Evolutionary conservation across 1,140 invertebrate species (phyloP).

Genomic region (Drosophila navojoa): DNA sequence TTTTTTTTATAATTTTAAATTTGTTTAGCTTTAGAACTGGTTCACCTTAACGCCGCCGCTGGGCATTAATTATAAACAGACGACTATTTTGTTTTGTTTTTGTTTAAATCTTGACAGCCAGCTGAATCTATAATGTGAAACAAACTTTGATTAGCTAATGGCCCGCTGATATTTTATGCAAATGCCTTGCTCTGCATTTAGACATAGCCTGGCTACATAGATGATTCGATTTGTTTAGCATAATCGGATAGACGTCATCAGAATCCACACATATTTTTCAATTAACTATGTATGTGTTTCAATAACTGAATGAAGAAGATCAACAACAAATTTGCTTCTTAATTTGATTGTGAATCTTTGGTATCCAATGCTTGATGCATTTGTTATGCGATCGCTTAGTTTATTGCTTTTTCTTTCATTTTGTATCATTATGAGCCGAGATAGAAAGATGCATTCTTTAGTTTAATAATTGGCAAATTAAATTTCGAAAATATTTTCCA

Average conservation of each 20-base stretch:
- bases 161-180: conserved; percentile 45
- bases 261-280: conserved; percentile 33
- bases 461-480: background rate
- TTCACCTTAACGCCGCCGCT: conserved; percentile 45
- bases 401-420: conserved; percentile 3
- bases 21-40: conserved; percentile 49
- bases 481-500: too few relatives aligned
- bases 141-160: conserved; percentile 60
- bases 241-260: conserved; percentile 30
- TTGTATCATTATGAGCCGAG: background rate
- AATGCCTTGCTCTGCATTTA: conserved; percentile 48
- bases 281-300: background rate
- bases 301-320: background rate
- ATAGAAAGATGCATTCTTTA: background rate
- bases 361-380: conserved; percentile 1
- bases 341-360: conserved; percentile 15
- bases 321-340: background rate
- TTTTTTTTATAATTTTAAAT: conserved; percentile 27
- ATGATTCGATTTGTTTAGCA: conserved; percentile 37
- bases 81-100: conserved; percentile 7
- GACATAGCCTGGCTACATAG: conserved; percentile 36
- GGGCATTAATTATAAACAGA: conserved; percentile 55
- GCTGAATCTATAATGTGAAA: conserved; percentile 68
- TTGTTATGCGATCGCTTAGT: conserved; percentile 1
- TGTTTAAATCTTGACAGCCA: conserved; percentile 28